These are phyloP conservation scores for Myotis yumanensis DNA, from an alignment of 2,113 vertebrate genomes.

Conservation along the genomic window DNA sequence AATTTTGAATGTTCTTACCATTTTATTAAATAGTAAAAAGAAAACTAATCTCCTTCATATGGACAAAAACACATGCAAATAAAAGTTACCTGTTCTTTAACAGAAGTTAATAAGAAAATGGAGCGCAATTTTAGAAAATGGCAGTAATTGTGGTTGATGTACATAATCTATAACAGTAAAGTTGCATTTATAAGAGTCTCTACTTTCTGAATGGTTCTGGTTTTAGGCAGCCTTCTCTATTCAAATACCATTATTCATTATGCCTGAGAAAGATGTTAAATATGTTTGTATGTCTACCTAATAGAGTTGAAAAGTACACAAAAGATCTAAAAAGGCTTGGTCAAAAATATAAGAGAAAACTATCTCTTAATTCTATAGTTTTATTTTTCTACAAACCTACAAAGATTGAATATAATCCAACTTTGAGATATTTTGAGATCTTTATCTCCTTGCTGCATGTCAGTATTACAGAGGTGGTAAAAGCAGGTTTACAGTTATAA, in stretches of 20 bases:
- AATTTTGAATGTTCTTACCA: not conserved
- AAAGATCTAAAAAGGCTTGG: not conserved
- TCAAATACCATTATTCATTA: not conserved
- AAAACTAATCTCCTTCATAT: not conserved
- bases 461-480: not conserved
- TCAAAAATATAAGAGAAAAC: not conserved
- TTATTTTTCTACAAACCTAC: not conserved
- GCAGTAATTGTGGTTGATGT: not conserved
- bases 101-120: not conserved
- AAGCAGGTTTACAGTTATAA: no score
- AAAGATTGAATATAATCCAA: not conserved
- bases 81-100: not conserved
- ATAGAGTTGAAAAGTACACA: not conserved
- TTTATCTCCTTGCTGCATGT: not conserved
- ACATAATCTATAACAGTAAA: not conserved
- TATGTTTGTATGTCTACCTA: not conserved
- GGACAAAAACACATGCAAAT: not conserved
- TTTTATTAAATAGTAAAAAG: constrained; percentile 24
- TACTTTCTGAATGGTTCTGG: not conserved
- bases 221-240: not conserved
- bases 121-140: not conserved
- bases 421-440: not conserved
- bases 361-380: not conserved
- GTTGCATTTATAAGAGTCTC: not conserved
- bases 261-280: not conserved